A percentile compares a stretch with the other conserved stretches of the same genome.
These are phyloP conservation scores for Gymnarchus niloticus DNA, from an alignment of 2,113 vertebrate genomes.

Conservation along the genomic window DNA sequence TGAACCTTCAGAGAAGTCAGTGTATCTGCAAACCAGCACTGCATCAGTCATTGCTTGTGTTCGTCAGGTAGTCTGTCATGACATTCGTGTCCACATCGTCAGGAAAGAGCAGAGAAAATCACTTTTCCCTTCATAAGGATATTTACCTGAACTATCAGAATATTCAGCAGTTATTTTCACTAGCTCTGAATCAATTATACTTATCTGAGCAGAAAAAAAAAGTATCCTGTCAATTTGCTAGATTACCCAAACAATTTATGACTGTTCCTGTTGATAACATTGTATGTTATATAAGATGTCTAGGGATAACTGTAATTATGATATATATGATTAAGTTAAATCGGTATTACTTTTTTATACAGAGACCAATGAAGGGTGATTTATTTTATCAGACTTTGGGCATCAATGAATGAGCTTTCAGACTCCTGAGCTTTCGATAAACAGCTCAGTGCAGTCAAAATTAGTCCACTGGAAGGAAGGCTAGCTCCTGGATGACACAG, in stretches of 20 bases:
- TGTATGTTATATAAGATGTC: background rate
- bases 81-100: background rate
- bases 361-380: too few species aligned
- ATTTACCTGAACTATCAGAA: background rate
- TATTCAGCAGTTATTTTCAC: background rate
- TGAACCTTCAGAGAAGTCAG: background rate
- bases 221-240: background rate
- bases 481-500: background rate
- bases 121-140: background rate
- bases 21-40: background rate
- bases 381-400: too few species aligned
- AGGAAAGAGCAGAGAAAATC: background rate
- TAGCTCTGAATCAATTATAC: background rate
- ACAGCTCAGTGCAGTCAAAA: background rate
- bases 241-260: background rate
- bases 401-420: background rate
- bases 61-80: background rate
- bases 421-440: background rate
- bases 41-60: background rate
- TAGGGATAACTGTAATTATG: background rate
- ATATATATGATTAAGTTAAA: too few species aligned
- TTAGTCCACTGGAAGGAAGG: background rate
- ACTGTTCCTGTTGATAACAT: background rate
- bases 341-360: too few species aligned
- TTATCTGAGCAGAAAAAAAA: background rate